Percentiles rank a stretch among this genome's conserved stretches.
Conservation (phyloP, 92 coral and sea anemone genomes). For the Isaurus tuberculatus region DNA sequence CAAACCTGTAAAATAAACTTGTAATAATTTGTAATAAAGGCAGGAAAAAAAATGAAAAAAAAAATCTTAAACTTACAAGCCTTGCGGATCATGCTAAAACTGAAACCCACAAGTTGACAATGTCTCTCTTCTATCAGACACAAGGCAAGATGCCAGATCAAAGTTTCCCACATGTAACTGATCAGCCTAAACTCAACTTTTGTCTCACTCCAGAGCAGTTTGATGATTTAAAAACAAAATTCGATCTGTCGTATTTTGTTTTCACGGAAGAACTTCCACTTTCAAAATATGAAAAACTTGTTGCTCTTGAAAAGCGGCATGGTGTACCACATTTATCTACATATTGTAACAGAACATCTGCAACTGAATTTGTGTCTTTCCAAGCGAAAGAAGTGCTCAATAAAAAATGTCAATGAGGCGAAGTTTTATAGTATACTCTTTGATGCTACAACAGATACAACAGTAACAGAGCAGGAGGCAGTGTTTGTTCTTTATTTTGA, state of each 20-base stretch:
- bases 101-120: conserved; percentile 48
- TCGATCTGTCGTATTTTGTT: conserved; percentile 59
- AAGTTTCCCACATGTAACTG: conserved; percentile 21
- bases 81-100: conserved; percentile 58
- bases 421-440: conserved; percentile 64
- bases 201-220: conserved; percentile 52
- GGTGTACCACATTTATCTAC: conserved; percentile 42
- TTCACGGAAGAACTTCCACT: conserved; percentile 66
- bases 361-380: conserved; percentile 61
- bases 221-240: conserved; percentile 48
- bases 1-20: no score
- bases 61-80: conserved; percentile 46
- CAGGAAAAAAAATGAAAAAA: no score
- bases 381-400: conserved; percentile 54
- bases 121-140: conserved; percentile 42
- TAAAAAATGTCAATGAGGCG: conserved; percentile 53
- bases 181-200: conserved; percentile 32
- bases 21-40: no score
- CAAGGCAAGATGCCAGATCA: conserved; percentile 37
- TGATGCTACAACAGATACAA: conserved; percentile 62
- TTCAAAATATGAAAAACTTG: conserved; percentile 58
- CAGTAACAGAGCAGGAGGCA: conserved; percentile 58
- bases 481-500: conserved; percentile 61
- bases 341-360: conserved; percentile 59
- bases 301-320: conserved; percentile 59